These are phyloP conservation scores for Romanomermis culicivorax DNA, from an alignment of 2,888 invertebrate species.

Conservation along the genomic window DNA sequence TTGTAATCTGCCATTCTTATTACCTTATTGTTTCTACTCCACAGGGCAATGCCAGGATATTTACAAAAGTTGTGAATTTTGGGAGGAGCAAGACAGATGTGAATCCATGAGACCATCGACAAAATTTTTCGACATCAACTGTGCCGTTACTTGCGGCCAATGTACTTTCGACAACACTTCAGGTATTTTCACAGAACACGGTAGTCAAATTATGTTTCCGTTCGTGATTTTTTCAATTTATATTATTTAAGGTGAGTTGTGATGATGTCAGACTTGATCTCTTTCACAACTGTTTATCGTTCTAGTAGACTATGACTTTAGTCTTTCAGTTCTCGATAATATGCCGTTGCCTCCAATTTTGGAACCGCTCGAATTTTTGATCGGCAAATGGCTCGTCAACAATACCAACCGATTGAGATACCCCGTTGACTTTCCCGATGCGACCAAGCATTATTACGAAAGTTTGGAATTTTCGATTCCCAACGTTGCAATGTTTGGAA, in stretches of 20 bases:
- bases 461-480: conserved; percentile 23
- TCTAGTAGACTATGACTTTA: neutral
- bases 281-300: too few relatives aligned
- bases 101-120: conserved; percentile 22
- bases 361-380: conserved; percentile 27
- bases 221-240: too few relatives aligned
- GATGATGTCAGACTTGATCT: neutral
- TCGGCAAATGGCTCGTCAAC: conserved; percentile 24
- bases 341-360: conserved; percentile 26
- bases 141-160: conserved; percentile 25
- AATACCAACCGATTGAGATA: conserved; percentile 14
- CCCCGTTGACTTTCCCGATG: conserved; percentile 20
- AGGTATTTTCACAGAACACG: conserved; percentile 13
- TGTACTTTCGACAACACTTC: conserved; percentile 22
- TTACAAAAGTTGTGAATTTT: conserved; percentile 25
- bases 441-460: conserved; percentile 19
- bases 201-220: too few relatives aligned
- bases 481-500: conserved; percentile 28
- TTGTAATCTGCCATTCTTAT: too few relatives aligned
- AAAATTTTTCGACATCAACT: conserved; percentile 27
- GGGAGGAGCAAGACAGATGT: conserved; percentile 27
- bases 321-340: conserved; percentile 17
- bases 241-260: neutral
- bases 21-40: neutral
- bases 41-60: conserved; percentile 27